These are phyloP conservation scores for Parambassis ranga DNA, from an alignment of 2,797 vertebrate genomes.

Conservation along the genomic window DNA sequence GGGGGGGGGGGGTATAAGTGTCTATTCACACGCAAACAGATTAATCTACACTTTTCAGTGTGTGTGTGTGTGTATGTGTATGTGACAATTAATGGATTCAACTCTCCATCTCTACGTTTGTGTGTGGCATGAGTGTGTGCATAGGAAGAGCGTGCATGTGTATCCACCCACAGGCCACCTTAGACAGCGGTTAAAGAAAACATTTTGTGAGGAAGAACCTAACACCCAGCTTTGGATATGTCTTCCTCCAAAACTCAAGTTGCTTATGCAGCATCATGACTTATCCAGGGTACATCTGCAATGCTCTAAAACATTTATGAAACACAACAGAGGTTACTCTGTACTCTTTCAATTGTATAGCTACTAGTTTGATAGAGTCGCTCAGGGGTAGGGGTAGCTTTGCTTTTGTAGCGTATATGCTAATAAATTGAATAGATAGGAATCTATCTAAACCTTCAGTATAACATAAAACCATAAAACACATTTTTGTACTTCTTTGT, in stretches of 20 bases:
- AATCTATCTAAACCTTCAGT: not conserved
- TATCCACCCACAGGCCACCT: slow-evolving; percentile 9
- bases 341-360: slow-evolving; percentile 17
- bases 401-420: not conserved
- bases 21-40: not conserved
- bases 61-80: not conserved
- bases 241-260: slow-evolving; percentile 46
- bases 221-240: slow-evolving; percentile 37
- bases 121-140: not conserved
- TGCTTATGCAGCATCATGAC: slow-evolving; percentile 58
- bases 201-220: slow-evolving; percentile 45
- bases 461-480: slow-evolving; percentile 12
- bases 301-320: slow-evolving; percentile 64
- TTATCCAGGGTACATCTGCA: slow-evolving; percentile 66
- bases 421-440: not conserved
- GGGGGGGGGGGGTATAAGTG: not conserved
- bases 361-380: not conserved
- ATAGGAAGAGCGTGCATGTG: not conserved
- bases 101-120: not conserved
- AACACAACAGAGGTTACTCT: slow-evolving; percentile 55
- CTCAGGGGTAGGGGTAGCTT: not conserved
- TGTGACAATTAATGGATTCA: not conserved
- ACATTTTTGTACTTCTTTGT: slow-evolving; percentile 1
- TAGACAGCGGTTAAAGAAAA: slow-evolving; percentile 35
- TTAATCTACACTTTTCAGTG: slow-evolving; percentile 18